These are phyloP conservation scores for Tipula unca DNA, from an alignment of 2,888 invertebrate species.

Conservation along the genomic window DNA sequence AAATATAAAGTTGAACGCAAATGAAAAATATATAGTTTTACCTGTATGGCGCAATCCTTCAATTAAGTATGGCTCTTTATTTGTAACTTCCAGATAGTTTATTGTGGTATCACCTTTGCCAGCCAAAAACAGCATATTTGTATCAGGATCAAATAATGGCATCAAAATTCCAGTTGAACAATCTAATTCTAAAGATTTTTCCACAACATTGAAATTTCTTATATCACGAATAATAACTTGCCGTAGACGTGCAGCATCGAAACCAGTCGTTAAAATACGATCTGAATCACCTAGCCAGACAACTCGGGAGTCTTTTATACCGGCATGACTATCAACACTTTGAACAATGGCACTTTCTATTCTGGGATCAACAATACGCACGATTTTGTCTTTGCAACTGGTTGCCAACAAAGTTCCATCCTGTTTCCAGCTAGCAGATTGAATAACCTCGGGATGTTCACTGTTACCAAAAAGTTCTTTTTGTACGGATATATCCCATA, in stretches of 20 bases:
- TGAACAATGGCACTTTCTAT: constrained; percentile 49
- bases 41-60: constrained; percentile 78
- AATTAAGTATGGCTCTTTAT: constrained; percentile 80
- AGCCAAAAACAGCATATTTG: constrained; percentile 89
- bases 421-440: constrained; percentile 82
- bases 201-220: constrained; percentile 65
- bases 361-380: constrained; percentile 79
- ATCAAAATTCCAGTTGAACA: constrained; percentile 85
- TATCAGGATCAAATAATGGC: constrained; percentile 88
- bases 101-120: constrained; percentile 93
- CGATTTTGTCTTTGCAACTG: constrained; percentile 84
- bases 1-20: neutral
- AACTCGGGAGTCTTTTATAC: constrained; percentile 83
- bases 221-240: constrained; percentile 85
- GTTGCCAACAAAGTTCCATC: constrained; percentile 72
- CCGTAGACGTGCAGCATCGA: constrained; percentile 75
- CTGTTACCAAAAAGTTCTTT: constrained; percentile 71
- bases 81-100: constrained; percentile 80
- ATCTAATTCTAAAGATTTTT: constrained; percentile 72
- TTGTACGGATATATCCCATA: constrained; percentile 81
- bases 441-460: constrained; percentile 79
- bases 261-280: constrained; percentile 80
- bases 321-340: constrained; percentile 72
- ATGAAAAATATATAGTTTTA: constrained; percentile 26
- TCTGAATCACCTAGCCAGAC: constrained; percentile 84